Conservation (phyloP, 2,797 vertebrate species). For the Pygocentrus nattereri region DNA sequence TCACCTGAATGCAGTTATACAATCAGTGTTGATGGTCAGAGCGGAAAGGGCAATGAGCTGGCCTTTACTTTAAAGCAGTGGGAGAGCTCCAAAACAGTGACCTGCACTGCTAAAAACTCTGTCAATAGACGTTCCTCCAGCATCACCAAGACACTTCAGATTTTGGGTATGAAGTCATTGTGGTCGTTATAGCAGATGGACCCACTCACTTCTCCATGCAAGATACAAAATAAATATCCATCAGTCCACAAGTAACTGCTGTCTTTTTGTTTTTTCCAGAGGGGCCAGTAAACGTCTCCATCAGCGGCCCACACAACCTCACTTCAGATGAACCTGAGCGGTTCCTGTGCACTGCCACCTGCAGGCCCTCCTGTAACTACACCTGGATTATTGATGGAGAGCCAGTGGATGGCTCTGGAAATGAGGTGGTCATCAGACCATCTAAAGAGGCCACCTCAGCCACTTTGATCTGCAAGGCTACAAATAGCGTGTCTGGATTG, state of each 20-base stretch:
- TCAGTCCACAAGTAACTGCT: background rate
- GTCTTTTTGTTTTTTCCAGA: background rate
- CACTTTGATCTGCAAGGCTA: slow-evolving; percentile 28
- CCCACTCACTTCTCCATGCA: background rate
- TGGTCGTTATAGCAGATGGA: background rate
- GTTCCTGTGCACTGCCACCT: slow-evolving; percentile 35
- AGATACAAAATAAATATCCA: background rate
- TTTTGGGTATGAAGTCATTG: slow-evolving; percentile 26
- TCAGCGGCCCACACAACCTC: slow-evolving; percentile 29
- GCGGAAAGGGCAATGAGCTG: slow-evolving; percentile 59
- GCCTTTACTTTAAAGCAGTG: slow-evolving; percentile 37
- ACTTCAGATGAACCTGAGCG: background rate
- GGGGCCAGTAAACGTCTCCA: slow-evolving; percentile 29
- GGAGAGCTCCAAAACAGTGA: slow-evolving; percentile 6
- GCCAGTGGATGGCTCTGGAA: background rate
- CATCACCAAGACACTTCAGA: slow-evolving; percentile 2
- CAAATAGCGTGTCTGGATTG: slow-evolving; percentile 25
- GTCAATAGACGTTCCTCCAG: background rate
- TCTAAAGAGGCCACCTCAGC: background rate
- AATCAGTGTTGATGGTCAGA: slow-evolving; percentile 52
- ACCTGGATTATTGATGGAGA: slow-evolving; percentile 20
- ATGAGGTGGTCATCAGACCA: background rate
- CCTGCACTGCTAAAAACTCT: slow-evolving; percentile 20
- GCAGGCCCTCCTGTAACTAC: slow-evolving; percentile 38
- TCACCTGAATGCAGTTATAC: slow-evolving; percentile 65